A percentile compares a stretch with the other conserved stretches of the same genome.
phyloP scores from a whole-genome alignment of 2,113 vertebrate species.

The Patagioenas fasciata region DNA sequence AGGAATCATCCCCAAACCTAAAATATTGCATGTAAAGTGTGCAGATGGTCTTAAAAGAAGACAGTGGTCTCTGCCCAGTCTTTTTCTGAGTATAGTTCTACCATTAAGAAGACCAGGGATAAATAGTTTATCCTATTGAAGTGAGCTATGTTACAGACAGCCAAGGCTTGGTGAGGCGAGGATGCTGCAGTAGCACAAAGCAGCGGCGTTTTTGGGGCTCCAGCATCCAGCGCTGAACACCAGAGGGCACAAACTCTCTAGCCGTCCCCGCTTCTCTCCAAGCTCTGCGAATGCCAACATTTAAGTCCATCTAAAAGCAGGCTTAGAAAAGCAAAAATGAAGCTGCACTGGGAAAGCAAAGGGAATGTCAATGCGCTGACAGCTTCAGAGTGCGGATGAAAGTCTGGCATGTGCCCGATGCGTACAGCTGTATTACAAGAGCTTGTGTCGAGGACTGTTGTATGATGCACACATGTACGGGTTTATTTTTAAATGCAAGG shows the following conservation, averaged over 20 bases:
- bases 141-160: background rate
- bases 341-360: background rate
- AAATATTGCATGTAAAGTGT: background rate
- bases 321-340: background rate
- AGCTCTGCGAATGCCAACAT: background rate
- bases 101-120: background rate
- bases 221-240: background rate
- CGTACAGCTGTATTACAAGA: accelerated
- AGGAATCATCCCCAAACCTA: background rate
- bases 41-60: background rate
- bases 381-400: background rate
- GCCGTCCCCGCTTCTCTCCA: background rate
- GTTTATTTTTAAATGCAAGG: background rate
- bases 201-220: background rate
- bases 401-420: accelerated
- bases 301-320: background rate
- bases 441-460: background rate
- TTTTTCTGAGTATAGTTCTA: background rate
- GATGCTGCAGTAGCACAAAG: background rate
- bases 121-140: background rate
- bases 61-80: background rate
- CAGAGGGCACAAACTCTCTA: constrained; percentile 60
- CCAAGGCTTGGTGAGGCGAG: background rate
- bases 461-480: accelerated
- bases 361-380: background rate